Evolutionary conservation across 2,888 invertebrate genomes (phyloP).

Genomic region (Notodonta dromedarius): DNA sequence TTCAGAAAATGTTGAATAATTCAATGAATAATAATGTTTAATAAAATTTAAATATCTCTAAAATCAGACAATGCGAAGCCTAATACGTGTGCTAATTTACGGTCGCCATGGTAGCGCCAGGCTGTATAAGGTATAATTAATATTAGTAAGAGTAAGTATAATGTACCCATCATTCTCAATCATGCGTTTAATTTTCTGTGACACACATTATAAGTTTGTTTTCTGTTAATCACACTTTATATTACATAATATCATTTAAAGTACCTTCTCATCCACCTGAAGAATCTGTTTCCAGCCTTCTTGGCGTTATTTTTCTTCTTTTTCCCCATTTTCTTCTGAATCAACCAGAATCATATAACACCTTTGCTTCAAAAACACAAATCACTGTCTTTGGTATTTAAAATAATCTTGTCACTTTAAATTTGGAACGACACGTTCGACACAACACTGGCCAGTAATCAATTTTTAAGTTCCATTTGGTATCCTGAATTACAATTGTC

Average conservation of each 20-base stretch:
- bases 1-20: too few species aligned
- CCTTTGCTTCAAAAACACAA: conserved; percentile 42
- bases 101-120: too few species aligned
- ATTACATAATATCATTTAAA: conserved; percentile 12
- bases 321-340: conserved; percentile 69
- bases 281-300: conserved; percentile 73
- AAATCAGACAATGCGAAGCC: too few species aligned
- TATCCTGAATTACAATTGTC: conserved; percentile 40
- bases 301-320: conserved; percentile 76
- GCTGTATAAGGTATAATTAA: too few species aligned
- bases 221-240: conserved; percentile 16
- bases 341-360: conserved; percentile 50
- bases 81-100: too few species aligned
- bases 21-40: too few species aligned
- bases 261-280: conserved; percentile 81
- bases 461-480: conserved; percentile 51
- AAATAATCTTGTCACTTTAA: conserved; percentile 27
- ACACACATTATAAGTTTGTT: background rate
- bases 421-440: conserved; percentile 40
- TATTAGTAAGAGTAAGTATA: background rate
- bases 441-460: conserved; percentile 46
- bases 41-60: too few species aligned
- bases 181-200: background rate
- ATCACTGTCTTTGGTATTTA: conserved; percentile 47
- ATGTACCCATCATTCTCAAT: background rate